Evolutionary conservation across 2,113 vertebrate species (phyloP).

Genomic region (Synchiropus splendidus): DNA sequence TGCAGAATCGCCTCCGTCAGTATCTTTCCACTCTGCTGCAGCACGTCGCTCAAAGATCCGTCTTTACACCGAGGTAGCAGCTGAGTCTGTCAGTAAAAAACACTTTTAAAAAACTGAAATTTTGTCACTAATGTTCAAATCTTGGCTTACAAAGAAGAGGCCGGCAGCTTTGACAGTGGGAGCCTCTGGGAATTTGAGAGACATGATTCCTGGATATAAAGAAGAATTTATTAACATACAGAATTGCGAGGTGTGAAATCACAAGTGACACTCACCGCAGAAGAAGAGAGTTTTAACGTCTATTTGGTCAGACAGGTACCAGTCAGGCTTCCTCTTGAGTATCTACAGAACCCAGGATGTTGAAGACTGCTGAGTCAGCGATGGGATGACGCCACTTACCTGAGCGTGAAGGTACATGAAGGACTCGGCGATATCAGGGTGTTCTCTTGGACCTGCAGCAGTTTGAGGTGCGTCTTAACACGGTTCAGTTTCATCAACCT

Average conservation of each 20-base stretch:
- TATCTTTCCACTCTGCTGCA: slow-evolving; percentile 82
- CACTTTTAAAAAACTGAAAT: not conserved
- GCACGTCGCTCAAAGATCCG: slow-evolving; percentile 73
- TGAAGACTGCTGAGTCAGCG: not conserved
- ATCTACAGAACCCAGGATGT: slow-evolving; percentile 56
- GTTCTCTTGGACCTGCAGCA: slow-evolving; percentile 84
- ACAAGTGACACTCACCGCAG: slow-evolving; percentile 76
- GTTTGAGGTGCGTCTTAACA: not conserved
- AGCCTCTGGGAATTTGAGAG: slow-evolving; percentile 88
- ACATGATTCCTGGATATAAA: slow-evolving; percentile 75
- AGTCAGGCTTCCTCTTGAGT: slow-evolving; percentile 85
- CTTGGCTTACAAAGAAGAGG: slow-evolving; percentile 85
- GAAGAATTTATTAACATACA: not conserved
- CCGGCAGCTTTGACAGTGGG: slow-evolving; percentile 88
- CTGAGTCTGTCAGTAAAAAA: slow-evolving; percentile 70
- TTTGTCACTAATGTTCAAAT: not conserved
- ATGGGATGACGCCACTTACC: slow-evolving; percentile 70
- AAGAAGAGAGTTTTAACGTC: slow-evolving; percentile 89
- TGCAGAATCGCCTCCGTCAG: slow-evolving; percentile 85
- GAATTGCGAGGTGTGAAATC: too few relatives aligned
- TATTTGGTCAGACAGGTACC: slow-evolving; percentile 81
- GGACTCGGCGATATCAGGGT: slow-evolving; percentile 98
- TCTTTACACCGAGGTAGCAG: slow-evolving; percentile 83
- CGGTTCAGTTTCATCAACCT: not conserved
- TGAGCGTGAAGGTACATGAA: slow-evolving; percentile 98